These are phyloP conservation scores for Nibea albiflora DNA, from an alignment of 2,113 vertebrate genomes.

Conservation along the genomic window DNA sequence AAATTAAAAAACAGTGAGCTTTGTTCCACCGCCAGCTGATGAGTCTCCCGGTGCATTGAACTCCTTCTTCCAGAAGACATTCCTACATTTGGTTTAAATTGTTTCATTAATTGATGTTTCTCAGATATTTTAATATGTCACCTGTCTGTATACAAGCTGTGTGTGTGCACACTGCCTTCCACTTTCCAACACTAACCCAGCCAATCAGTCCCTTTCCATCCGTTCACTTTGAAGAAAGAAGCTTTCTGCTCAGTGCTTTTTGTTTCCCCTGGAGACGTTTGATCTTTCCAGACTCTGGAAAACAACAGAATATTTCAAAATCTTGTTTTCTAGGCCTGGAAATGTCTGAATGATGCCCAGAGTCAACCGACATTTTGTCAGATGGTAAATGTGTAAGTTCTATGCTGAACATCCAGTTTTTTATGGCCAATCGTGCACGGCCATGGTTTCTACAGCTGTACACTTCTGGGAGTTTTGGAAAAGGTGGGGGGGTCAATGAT, in stretches of 20 bases:
- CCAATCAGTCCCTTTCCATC: not conserved
- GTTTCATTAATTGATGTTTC: not conserved
- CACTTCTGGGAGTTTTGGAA: no score
- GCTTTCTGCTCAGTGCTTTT: not conserved
- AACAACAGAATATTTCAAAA: no score
- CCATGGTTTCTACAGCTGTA: no score
- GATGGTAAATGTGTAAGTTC: no score
- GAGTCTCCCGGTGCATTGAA: not conserved
- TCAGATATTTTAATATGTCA: not conserved
- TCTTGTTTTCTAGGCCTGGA: no score
- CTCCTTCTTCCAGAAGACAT: not conserved
- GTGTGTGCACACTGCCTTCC: not conserved
- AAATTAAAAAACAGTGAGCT: not conserved
- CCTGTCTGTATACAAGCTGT: not conserved
- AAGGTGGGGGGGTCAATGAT: no score
- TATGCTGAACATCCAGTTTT: no score
- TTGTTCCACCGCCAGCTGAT: not conserved
- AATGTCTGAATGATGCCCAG: no score
- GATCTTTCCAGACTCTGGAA: not conserved
- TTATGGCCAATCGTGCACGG: no score
- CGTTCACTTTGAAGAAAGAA: not conserved
- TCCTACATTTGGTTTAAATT: not conserved
- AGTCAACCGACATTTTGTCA: no score
- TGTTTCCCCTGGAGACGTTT: not conserved
- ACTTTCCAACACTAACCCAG: not conserved